These are phyloP conservation scores for Philereme transversata DNA, from an alignment of 2,888 invertebrate species.

Conservation along the genomic window DNA sequence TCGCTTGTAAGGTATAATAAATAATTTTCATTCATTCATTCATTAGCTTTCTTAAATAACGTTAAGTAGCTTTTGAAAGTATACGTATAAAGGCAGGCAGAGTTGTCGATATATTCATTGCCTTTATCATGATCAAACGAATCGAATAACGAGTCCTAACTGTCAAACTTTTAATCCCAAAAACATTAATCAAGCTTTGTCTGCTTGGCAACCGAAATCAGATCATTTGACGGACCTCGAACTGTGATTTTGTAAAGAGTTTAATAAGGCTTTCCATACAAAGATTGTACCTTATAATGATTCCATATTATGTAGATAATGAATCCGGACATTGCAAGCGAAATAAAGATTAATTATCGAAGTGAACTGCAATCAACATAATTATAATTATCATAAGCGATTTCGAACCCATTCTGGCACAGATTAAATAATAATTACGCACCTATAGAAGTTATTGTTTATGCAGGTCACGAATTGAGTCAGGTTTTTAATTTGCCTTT, in stretches of 20 bases:
- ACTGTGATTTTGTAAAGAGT: not conserved
- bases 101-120: no score
- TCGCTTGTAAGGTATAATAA: no score
- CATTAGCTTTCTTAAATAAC: no score
- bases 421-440: constrained; percentile 9
- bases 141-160: not conserved
- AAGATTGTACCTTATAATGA: constrained; percentile 22
- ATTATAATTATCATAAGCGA: constrained; percentile 59
- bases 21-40: no score
- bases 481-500: constrained; percentile 29
- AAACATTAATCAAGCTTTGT: constrained; percentile 20
- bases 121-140: no score
- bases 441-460: not conserved
- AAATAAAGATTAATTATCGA: constrained; percentile 72
- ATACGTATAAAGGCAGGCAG: no score
- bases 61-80: no score
- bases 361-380: constrained; percentile 50
- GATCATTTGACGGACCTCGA: not conserved
- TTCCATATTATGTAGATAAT: constrained; percentile 44
- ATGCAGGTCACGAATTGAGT: constrained; percentile 19
- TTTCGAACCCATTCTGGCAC: constrained; percentile 28
- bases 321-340: constrained; percentile 57
- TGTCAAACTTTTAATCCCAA: not conserved
- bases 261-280: constrained; percentile 1
- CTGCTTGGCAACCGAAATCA: constrained; percentile 17